These are phyloP conservation scores for Parus major DNA, from an alignment of 2,113 vertebrate species.

Conservation along the genomic window DNA sequence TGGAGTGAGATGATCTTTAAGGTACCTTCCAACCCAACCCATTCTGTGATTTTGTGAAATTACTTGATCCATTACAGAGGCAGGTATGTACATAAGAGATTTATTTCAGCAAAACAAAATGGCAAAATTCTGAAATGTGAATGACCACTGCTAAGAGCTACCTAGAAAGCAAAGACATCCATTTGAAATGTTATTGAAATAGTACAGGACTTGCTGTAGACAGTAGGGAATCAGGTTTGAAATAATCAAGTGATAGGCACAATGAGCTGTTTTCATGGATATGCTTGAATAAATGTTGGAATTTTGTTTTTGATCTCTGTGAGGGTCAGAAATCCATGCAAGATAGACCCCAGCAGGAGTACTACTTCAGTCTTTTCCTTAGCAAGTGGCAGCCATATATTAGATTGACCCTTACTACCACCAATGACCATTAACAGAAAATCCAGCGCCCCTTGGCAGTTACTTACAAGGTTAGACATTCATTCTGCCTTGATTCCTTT, in stretches of 20 bases:
- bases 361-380: background rate
- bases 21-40: background rate
- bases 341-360: background rate
- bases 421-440: background rate
- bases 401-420: background rate
- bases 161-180: accelerated
- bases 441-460: background rate
- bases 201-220: background rate
- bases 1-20: background rate
- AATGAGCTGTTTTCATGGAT: background rate
- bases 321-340: background rate
- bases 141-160: background rate
- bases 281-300: background rate
- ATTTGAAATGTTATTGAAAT: background rate
- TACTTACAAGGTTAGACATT: background rate
- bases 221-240: background rate
- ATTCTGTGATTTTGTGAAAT: background rate
- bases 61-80: background rate
- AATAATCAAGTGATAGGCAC: background rate
- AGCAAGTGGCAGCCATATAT: background rate
- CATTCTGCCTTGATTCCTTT: background rate
- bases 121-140: background rate
- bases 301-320: background rate
- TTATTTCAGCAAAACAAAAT: background rate
- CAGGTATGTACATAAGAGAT: background rate